These are phyloP conservation scores for Melanotaenia boesemani DNA, from an alignment of 2,797 vertebrate species.

Conservation along the genomic window DNA sequence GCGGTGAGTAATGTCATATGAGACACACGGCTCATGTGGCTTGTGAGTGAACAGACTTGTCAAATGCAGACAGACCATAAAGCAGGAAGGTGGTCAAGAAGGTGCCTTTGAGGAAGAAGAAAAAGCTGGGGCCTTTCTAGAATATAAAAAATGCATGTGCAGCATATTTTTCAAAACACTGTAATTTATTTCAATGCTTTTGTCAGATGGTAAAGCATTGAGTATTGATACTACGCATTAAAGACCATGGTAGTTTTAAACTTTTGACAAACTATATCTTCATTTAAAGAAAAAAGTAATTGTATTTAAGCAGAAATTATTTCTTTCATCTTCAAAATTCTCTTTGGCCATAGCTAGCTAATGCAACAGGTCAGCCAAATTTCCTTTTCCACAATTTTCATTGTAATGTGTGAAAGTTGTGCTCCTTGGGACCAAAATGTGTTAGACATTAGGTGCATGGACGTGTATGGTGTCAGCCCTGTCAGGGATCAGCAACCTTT, in stretches of 20 bases:
- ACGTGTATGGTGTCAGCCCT: neutral
- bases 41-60: conserved; percentile 42
- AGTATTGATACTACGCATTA: neutral
- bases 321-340: too few species aligned
- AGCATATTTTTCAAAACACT: conserved; percentile 11
- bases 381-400: too few species aligned
- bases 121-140: conserved; percentile 18
- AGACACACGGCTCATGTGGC: conserved; percentile 39
- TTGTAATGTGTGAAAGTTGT: too few species aligned
- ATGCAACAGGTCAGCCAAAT: too few species aligned
- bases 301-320: too few species aligned
- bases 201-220: conserved; percentile 2
- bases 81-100: conserved; percentile 42
- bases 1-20: conserved; percentile 51
- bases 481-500: neutral
- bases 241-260: neutral
- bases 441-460: too few species aligned
- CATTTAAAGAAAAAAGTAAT: too few species aligned
- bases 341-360: too few species aligned
- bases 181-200: conserved; percentile 28
- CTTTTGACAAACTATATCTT: neutral
- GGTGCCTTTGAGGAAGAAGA: conserved; percentile 53
- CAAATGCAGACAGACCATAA: conserved; percentile 53
- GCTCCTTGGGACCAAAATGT: too few species aligned
- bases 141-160: conserved; percentile 30